Conservation (phyloP, 2,113 vertebrate species). For the Pomatostomus ruficeps region DNA sequence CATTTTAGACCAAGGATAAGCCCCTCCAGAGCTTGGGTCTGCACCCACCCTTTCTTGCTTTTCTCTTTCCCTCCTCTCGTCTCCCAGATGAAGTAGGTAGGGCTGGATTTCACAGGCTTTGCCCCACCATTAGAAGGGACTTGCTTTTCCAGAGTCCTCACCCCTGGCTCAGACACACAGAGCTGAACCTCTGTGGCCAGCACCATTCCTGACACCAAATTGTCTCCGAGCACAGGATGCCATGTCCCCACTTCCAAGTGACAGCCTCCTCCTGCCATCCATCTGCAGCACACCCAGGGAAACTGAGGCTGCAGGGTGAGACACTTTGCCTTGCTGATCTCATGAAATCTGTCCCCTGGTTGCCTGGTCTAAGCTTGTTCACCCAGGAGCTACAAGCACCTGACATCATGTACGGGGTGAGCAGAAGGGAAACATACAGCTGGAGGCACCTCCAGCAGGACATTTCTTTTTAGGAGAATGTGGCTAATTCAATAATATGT, state of each 20-base stretch:
- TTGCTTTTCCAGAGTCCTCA: not conserved
- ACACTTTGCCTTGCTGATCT: not conserved
- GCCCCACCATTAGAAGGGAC: fast-evolving
- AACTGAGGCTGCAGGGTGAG: not conserved
- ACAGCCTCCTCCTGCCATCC: fast-evolving
- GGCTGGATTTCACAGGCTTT: not conserved
- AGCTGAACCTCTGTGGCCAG: not conserved
- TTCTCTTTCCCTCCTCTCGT: not conserved
- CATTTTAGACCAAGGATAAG: not conserved
- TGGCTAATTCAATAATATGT: not conserved
- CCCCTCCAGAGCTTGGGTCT: not conserved
- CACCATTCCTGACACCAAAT: not conserved
- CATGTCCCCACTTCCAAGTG: not conserved
- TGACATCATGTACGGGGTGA: not conserved
- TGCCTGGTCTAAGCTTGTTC: not conserved
- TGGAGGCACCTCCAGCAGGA: not conserved
- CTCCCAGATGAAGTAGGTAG: not conserved
- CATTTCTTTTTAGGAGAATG: not conserved
- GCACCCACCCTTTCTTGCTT: not conserved
- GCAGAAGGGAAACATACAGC: not conserved
- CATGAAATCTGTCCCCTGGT: not conserved
- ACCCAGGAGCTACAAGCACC: not conserved
- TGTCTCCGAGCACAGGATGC: not conserved
- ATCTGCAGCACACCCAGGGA: not conserved
- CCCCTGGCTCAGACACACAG: not conserved